A percentile compares a stretch with the other conserved stretches of the same genome.
These are phyloP conservation scores for Hippasteria phrygiana DNA, from an alignment of 53 echinoderm and acorn worm species.

Conservation along the genomic window DNA sequence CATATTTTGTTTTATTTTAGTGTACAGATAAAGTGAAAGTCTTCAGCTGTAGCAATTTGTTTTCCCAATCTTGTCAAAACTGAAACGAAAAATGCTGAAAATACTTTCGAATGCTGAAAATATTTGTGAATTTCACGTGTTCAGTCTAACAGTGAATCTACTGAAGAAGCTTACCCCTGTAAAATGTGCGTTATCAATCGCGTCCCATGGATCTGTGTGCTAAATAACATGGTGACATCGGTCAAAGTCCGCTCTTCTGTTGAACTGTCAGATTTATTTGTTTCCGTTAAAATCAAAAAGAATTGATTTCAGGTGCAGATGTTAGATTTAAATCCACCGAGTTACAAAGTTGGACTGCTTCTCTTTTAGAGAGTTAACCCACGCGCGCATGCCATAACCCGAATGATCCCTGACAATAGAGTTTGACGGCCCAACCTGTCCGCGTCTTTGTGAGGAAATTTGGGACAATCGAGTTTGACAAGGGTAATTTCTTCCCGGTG, in stretches of 20 bases:
- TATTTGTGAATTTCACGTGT: too few relatives aligned
- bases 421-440: conserved; percentile 7
- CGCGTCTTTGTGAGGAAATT: not conserved
- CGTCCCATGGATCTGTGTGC: not conserved
- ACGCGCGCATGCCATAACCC: not conserved
- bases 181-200: too few relatives aligned
- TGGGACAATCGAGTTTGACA: conserved; percentile 54
- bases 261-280: too few relatives aligned
- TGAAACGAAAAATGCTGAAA: too few relatives aligned
- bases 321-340: not conserved
- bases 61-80: too few relatives aligned
- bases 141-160: too few relatives aligned
- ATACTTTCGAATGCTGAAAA: too few relatives aligned
- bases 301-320: not conserved
- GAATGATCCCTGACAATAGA: conserved; percentile 9
- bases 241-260: too few relatives aligned
- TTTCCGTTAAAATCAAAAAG: not conserved
- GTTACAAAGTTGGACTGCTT: not conserved
- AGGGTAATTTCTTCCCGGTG: conserved; percentile 36
- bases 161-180: too few relatives aligned
- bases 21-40: too few relatives aligned
- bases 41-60: too few relatives aligned
- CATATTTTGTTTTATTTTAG: too few relatives aligned
- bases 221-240: not conserved
- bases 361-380: not conserved